These are phyloP conservation scores for Eleutherodactylus coqui DNA, from an alignment of 2,797 vertebrate genomes.

Conservation along the genomic window DNA sequence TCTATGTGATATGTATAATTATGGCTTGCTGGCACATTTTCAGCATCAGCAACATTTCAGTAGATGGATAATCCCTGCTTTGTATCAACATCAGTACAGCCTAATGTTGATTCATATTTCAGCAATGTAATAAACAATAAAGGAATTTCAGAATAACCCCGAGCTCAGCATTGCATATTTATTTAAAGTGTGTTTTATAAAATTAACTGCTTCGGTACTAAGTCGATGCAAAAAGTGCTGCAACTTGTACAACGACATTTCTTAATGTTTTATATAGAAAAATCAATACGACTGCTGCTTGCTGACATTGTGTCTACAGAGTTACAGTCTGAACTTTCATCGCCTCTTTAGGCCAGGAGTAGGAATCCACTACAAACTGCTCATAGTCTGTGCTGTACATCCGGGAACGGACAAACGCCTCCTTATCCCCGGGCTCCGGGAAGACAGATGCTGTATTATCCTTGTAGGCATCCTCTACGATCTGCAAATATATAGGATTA, in stretches of 20 bases:
- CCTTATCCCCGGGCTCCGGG: constrained; percentile 90
- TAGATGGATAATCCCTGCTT: neutral
- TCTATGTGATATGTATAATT: neutral
- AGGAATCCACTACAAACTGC: constrained; percentile 84
- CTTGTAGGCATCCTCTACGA: constrained; percentile 87
- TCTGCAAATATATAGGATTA: constrained; percentile 74
- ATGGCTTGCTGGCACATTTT: neutral
- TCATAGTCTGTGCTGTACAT: constrained; percentile 88
- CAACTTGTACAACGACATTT: neutral
- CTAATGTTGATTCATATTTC: neutral
- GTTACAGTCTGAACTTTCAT: constrained; percentile 82
- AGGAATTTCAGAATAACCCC: neutral
- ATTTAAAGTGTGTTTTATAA: constrained; percentile 19
- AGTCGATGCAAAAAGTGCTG: constrained; percentile 10
- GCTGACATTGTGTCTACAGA: constrained; percentile 26
- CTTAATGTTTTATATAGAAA: constrained; percentile 2
- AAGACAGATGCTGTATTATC: constrained; percentile 83
- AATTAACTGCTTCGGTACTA: constrained; percentile 8
- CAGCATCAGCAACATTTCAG: neutral
- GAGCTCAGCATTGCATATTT: constrained; percentile 25
- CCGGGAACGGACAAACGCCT: constrained; percentile 82
- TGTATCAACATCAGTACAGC: neutral
- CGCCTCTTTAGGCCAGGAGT: constrained; percentile 86
- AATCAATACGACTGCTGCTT: neutral
- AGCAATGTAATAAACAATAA: no score